phyloP scores from a whole-genome alignment of 2,113 vertebrate genomes.

The Cebus imitator region DNA sequence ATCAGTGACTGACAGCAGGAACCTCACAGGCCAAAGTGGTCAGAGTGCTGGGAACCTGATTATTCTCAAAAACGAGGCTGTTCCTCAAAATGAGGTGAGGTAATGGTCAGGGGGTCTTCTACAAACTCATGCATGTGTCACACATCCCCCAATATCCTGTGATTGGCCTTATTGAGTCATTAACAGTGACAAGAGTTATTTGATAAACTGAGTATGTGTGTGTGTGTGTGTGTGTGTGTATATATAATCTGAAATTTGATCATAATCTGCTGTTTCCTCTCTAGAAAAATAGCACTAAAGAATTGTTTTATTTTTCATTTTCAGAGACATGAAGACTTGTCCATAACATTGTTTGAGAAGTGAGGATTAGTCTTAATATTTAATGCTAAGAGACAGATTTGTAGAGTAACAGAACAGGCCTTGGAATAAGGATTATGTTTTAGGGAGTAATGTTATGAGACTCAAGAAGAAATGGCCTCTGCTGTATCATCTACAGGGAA shows the following conservation, averaged over 20 bases:
- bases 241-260: background rate
- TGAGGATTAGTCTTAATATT: background rate
- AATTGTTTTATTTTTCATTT: constrained; percentile 24
- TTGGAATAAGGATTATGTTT: constrained; percentile 33
- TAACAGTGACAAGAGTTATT: background rate
- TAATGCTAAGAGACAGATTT: constrained; percentile 37
- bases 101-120: background rate
- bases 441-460: background rate
- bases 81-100: constrained; percentile 92
- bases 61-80: constrained; percentile 92
- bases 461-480: constrained; percentile 33
- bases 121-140: background rate
- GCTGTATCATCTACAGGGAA: constrained; percentile 13
- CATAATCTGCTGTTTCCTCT: constrained; percentile 9
- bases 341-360: background rate
- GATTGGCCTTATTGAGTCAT: background rate
- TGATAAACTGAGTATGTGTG: background rate
- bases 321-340: background rate
- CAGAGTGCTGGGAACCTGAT: constrained; percentile 92
- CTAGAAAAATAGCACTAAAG: background rate
- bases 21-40: constrained; percentile 94
- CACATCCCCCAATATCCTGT: background rate
- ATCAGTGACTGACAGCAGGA: constrained; percentile 92
- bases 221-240: too few species aligned
- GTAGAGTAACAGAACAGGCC: background rate